Evolutionary conservation across 2,113 vertebrate species (phyloP).

Genomic region (Sinocyclocheilus maitianheensis): DNA sequence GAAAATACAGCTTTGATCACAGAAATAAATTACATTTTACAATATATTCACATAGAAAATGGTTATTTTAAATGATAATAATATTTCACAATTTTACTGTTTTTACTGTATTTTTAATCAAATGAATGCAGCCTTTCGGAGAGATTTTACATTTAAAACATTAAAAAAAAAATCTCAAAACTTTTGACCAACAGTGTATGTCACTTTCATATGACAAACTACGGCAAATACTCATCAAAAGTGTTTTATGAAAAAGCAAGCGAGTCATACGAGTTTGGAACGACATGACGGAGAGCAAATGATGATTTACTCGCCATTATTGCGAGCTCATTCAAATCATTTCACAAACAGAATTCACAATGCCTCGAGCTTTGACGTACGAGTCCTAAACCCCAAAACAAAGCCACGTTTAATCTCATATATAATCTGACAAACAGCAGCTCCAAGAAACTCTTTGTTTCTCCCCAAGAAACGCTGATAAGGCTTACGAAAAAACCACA

Average conservation of each 20-base stretch:
- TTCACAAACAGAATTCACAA: not conserved
- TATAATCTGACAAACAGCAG: constrained; percentile 10
- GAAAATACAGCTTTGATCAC: too few species aligned
- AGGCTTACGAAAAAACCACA: too few species aligned
- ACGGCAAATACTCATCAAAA: not conserved
- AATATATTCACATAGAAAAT: too few species aligned
- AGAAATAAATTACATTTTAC: too few species aligned
- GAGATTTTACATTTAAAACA: too few species aligned
- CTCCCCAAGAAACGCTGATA: not conserved
- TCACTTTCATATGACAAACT: not conserved
- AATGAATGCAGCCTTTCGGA: too few species aligned
- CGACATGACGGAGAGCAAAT: not conserved
- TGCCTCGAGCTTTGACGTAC: constrained; percentile 22
- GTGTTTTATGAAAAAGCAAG: not conserved
- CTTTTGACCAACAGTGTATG: too few species aligned
- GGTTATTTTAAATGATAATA: too few species aligned
- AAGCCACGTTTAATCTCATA: constrained; percentile 14
- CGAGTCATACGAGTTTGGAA: not conserved
- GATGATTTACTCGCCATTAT: not conserved
- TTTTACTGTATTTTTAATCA: too few species aligned
- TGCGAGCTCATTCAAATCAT: not conserved
- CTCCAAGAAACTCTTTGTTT: constrained; percentile 26
- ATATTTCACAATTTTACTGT: too few species aligned
- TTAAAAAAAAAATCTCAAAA: too few species aligned
- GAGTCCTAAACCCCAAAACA: not conserved